These are phyloP conservation scores for Diprion similis DNA, from an alignment of 1,140 invertebrate genomes.

Conservation along the genomic window DNA sequence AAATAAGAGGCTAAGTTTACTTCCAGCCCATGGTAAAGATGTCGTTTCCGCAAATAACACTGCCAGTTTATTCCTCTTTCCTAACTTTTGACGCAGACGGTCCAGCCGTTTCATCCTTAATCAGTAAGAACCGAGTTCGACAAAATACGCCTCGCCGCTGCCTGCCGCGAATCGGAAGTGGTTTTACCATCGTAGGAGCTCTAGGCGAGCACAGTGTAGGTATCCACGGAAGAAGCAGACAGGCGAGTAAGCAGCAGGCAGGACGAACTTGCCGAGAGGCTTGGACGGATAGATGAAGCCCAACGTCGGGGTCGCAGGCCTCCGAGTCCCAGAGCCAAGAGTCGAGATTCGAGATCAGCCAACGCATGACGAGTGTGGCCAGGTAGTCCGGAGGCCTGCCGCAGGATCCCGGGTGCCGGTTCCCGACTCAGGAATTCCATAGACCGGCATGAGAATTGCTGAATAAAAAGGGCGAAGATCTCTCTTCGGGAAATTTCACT, in stretches of 20 bases:
- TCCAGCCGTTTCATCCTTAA: no score
- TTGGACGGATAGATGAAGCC: neutral
- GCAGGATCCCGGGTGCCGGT: neutral
- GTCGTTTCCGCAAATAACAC: no score
- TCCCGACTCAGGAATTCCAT: neutral
- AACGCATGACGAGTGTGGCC: neutral
- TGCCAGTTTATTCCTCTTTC: no score
- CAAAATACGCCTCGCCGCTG: no score
- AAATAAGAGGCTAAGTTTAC: no score
- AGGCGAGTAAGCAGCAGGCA: neutral
- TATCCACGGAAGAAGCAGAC: neutral
- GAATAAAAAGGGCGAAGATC: no score
- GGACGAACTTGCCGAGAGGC: neutral
- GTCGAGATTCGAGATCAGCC: neutral
- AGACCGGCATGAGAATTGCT: no score
- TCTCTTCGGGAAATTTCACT: no score
- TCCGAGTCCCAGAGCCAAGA: neutral
- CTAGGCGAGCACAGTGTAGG: neutral
- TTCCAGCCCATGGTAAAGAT: no score
- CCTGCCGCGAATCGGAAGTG: neutral
- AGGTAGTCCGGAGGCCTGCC: neutral
- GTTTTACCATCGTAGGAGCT: neutral
- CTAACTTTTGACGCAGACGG: no score
- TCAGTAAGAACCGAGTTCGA: no score
- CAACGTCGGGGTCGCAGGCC: constrained; percentile 3